Evolutionary conservation across 2,113 vertebrate genomes (phyloP).

Genomic region (Anser cygnoides): DNA sequence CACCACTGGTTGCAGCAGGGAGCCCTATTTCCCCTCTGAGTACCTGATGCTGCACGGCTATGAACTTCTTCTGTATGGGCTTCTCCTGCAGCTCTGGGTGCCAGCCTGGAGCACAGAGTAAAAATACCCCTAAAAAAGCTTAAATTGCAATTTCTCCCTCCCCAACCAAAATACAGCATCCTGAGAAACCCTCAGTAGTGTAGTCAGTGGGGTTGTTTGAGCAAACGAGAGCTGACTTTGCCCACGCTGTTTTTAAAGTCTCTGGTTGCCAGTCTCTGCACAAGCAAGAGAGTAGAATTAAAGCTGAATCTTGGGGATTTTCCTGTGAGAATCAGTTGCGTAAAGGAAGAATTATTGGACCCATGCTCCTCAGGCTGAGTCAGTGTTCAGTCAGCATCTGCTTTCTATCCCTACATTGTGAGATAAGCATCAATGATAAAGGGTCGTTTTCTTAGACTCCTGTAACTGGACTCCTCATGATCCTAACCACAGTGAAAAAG

Average conservation of each 20-base stretch:
- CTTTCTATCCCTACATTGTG: not conserved
- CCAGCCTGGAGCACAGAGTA: not conserved
- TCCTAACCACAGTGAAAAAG: not conserved
- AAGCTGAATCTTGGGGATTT: not conserved
- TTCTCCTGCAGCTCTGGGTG: not conserved
- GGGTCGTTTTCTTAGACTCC: not conserved
- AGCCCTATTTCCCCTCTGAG: rapidly evolving
- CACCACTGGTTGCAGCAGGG: not conserved
- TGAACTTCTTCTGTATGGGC: not conserved
- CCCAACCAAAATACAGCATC: not conserved
- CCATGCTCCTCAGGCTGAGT: not conserved
- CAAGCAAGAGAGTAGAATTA: not conserved
- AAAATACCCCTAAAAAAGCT: not conserved
- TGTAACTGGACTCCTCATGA: not conserved
- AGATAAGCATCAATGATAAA: not conserved
- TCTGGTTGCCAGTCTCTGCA: not conserved
- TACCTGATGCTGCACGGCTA: rapidly evolving
- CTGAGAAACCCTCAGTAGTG: not conserved
- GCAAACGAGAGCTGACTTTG: not conserved
- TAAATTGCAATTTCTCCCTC: not conserved
- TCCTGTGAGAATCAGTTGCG: not conserved
- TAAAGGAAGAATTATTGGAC: constrained; percentile 17
- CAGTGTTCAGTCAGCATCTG: constrained; percentile 21
- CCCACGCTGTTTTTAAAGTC: not conserved
- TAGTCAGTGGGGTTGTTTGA: not conserved